These are phyloP conservation scores for Sitodiplosis mosellana DNA, from an alignment of 1,140 invertebrate genomes.

Conservation along the genomic window DNA sequence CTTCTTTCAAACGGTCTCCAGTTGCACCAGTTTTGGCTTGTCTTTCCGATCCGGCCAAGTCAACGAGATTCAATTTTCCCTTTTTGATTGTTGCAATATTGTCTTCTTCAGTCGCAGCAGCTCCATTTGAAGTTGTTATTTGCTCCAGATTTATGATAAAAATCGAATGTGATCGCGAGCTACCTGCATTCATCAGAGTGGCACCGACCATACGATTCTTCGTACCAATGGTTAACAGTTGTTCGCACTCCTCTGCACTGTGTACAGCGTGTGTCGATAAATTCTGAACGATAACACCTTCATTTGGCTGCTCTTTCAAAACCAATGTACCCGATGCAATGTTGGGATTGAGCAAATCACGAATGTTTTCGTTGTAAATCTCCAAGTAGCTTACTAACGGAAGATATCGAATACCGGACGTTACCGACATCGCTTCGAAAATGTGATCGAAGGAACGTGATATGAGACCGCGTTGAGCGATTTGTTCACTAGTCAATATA, in stretches of 20 bases:
- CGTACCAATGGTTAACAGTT: constrained; percentile 54
- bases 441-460: constrained; percentile 78
- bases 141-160: constrained; percentile 78
- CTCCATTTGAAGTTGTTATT: constrained; percentile 31
- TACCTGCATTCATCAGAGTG: constrained; percentile 87
- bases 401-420: constrained; percentile 63
- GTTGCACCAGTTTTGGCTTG: constrained; percentile 78
- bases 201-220: constrained; percentile 63
- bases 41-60: constrained; percentile 66
- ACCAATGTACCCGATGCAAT: constrained; percentile 28
- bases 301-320: constrained; percentile 61
- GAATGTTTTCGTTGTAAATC: constrained; percentile 81
- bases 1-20: constrained; percentile 78
- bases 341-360: constrained; percentile 41
- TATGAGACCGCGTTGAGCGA: constrained; percentile 48
- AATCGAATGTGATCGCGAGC: constrained; percentile 77
- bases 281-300: constrained; percentile 60
- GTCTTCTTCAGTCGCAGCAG: constrained; percentile 27
- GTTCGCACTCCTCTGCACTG: constrained; percentile 52
- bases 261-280: constrained; percentile 26
- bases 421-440: constrained; percentile 77
- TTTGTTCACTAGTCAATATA: neutral
- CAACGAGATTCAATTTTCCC: constrained; percentile 76
- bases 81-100: constrained; percentile 40
- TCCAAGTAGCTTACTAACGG: constrained; percentile 84